These are phyloP conservation scores for Cerastis leucographa DNA, from an alignment of 2,888 invertebrate species.

Conservation along the genomic window DNA sequence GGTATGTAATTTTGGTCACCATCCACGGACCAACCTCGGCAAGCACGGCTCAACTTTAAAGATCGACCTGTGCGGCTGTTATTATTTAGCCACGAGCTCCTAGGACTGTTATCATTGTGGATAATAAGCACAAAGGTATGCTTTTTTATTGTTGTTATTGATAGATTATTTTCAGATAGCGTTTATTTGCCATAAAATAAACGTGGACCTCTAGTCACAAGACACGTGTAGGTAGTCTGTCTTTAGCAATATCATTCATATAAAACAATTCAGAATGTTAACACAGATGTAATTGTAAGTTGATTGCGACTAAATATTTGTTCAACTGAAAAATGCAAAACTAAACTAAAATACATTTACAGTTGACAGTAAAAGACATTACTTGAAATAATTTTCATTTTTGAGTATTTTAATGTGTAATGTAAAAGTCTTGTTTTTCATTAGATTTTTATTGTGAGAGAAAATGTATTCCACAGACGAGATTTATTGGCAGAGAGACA, in stretches of 20 bases:
- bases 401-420: no score
- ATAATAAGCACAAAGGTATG: neutral
- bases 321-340: neutral
- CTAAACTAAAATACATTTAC: neutral
- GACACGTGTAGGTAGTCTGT: neutral
- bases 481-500: no score
- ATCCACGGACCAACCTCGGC: no score
- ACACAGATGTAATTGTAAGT: neutral
- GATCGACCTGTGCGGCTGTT: no score
- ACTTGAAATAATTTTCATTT: no score
- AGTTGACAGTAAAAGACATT: neutral
- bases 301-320: neutral
- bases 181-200: neutral
- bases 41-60: no score
- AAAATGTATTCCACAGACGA: no score
- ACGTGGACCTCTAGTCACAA: neutral
- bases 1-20: no score
- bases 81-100: no score
- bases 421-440: no score
- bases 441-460: no score
- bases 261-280: neutral
- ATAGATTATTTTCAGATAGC: neutral
- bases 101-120: no score
- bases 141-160: neutral
- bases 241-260: neutral